Evolutionary conservation across 2,888 invertebrate genomes (phyloP), one percentile per base, ranked within the genome.

Genomic region (Drosophila seclusa): DNA sequence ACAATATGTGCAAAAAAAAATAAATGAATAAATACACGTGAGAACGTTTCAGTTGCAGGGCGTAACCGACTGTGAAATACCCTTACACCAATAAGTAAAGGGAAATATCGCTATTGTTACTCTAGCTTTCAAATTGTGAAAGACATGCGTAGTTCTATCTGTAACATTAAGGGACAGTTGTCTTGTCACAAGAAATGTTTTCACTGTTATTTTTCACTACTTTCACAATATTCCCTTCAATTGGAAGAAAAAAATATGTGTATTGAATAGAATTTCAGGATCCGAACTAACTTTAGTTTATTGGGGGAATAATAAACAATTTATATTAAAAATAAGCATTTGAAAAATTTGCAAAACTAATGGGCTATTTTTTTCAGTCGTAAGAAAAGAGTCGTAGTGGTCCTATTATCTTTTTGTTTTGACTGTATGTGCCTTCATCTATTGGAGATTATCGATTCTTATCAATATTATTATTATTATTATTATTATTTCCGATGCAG

Each of bases 1-100:
- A 63, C 62, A 77, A 67, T 50, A 48, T 67, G 59, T 62, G 49
- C 42, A 67, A 62, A 45, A 66, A 67, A 64, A 49, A 50, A 27
- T 29, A 29, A 66, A 74, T 32, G 10, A 32, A 32, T 32, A 32
- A 32, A 32, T 32, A 66, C 57, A 59, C 52, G 76, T 60, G 54
- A 69, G 40, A 61, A 49, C 16, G 21, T 45, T 45, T 2, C 16
- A 45, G 8, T 16, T 16, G 16, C 16, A 16, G 4, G 8, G 16
- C 45, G 16, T 16, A 45, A 24, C 24, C 45, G 16, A 45, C 27
- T 2, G 24, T 4, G 16, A 16, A 45, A 45, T 45, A 45, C 24
- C 8, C 16, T 45, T 7, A 16, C 8, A 45, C 2, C 4, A 13
- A 11, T 21, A 21, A 6, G 21, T 21, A 11, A 13, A 2, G 11